Evolutionary conservation across 2,888 invertebrate genomes (phyloP).

Genomic region (Sipunculus nudus): DNA sequence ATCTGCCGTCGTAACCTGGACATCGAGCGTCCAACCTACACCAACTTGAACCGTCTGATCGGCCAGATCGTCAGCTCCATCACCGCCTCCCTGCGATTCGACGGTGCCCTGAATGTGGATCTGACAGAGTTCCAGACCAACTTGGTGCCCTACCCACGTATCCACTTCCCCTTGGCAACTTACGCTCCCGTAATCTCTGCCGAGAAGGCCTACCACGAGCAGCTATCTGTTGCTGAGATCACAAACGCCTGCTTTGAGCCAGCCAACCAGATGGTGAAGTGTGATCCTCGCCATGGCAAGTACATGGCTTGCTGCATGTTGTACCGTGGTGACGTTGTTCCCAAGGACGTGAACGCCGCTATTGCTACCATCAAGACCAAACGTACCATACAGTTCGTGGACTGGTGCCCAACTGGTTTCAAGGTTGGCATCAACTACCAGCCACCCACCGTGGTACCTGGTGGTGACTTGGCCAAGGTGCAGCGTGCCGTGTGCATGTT

Average conservation of each 20-base stretch:
- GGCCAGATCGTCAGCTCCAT: conserved; percentile 35
- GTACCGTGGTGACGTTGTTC: conserved; percentile 93
- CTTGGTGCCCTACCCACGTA: conserved; percentile 68
- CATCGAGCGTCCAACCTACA: conserved; percentile 82
- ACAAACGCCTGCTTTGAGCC: conserved; percentile 42
- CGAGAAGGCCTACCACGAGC: conserved; percentile 17
- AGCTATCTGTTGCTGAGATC: conserved; percentile 51
- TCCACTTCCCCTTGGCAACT: conserved; percentile 85
- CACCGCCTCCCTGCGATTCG: conserved; percentile 33
- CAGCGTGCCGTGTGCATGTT: conserved; percentile 68
- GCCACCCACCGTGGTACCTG: conserved; percentile 67
- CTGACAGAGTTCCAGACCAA: conserved; percentile 39
- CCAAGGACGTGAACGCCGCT: conserved; percentile 78
- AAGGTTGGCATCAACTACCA: conserved; percentile 72
- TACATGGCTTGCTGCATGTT: conserved; percentile 96
- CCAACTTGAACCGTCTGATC: conserved; percentile 11
- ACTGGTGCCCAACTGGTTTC: conserved; percentile 85
- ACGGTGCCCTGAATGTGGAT: conserved; percentile 35
- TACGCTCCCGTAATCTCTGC: conserved; percentile 68
- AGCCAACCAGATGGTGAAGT: conserved; percentile 87
- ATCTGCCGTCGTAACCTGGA: conserved; percentile 85
- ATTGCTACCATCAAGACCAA: conserved; percentile 62
- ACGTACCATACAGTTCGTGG: conserved; percentile 40
- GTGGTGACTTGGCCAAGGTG: conserved; percentile 80
- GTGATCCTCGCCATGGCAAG: conserved; percentile 67